Percentiles rank a stretch among this genome's conserved stretches.
Conservation (phyloP, 2,797 vertebrate species). For the Phalanger gymnotis region DNA sequence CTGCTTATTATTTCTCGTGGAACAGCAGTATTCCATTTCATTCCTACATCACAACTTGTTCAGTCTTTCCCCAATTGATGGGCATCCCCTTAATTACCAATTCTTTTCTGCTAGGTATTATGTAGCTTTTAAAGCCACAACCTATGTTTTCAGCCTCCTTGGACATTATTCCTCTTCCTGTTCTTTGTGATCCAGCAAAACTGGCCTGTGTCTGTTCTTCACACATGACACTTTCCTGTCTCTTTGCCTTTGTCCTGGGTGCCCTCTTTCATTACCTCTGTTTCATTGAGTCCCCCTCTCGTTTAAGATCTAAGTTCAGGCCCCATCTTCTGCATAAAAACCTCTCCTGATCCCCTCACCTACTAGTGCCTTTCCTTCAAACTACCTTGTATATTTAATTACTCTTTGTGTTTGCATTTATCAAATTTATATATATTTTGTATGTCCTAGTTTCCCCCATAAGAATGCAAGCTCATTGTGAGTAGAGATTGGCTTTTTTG, state of each 20-base stretch:
- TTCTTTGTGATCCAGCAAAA: neutral
- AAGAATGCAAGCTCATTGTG: neutral
- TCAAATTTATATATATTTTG: neutral
- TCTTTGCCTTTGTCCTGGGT: neutral
- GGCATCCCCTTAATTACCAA: too few relatives aligned
- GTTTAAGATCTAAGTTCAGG: neutral
- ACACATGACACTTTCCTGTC: neutral
- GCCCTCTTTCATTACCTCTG: neutral
- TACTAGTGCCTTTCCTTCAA: neutral
- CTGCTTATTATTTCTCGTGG: too few relatives aligned
- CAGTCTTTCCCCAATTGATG: too few relatives aligned
- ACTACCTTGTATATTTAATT: neutral
- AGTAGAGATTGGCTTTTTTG: neutral
- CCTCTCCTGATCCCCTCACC: neutral
- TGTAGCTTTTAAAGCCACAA: neutral
- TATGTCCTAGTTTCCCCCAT: neutral
- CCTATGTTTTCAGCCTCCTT: neutral
- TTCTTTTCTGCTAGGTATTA: neutral
- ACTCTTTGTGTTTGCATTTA: neutral
- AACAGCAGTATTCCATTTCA: too few relatives aligned
- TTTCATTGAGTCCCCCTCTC: neutral
- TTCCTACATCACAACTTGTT: too few relatives aligned
- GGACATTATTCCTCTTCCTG: neutral
- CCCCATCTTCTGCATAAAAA: neutral
- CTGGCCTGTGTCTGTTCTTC: neutral